phyloP scores from a whole-genome alignment of 1,140 invertebrate species.

The Epicauta chinensis region DNA sequence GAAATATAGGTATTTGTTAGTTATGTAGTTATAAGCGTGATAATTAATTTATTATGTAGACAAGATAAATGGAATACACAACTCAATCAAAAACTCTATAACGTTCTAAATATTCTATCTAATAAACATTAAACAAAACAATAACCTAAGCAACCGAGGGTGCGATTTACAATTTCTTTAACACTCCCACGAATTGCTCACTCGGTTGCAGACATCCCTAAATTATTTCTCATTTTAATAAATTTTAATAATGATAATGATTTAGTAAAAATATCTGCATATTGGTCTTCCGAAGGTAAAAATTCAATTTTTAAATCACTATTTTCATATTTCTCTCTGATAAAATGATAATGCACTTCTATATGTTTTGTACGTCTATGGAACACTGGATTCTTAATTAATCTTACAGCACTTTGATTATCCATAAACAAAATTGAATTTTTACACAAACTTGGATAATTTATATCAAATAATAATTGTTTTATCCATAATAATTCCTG shows the following conservation, averaged over 20 bases:
- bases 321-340: constrained; percentile 15
- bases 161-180: no score
- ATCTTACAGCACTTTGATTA: constrained; percentile 33
- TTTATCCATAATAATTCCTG: constrained; percentile 35
- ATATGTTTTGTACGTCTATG: constrained; percentile 37
- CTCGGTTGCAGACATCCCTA: no score
- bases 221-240: neutral
- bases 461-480: constrained; percentile 9
- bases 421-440: constrained; percentile 31
- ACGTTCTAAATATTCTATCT: no score
- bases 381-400: constrained; percentile 33
- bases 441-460: neutral
- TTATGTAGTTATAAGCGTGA: no score
- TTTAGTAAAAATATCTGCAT: constrained; percentile 25
- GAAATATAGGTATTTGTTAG: no score
- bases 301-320: constrained; percentile 4
- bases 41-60: no score
- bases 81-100: no score
- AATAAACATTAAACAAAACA: no score
- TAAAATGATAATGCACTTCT: constrained; percentile 36
- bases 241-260: neutral
- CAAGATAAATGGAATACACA: no score
- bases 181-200: no score
- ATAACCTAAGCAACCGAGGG: no score
- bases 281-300: constrained; percentile 7